A percentile compares a stretch with the other conserved stretches of the same genome.
phyloP scores from a whole-genome alignment of 2,888 invertebrate species.

The Sarcophaga variegata region DNA sequence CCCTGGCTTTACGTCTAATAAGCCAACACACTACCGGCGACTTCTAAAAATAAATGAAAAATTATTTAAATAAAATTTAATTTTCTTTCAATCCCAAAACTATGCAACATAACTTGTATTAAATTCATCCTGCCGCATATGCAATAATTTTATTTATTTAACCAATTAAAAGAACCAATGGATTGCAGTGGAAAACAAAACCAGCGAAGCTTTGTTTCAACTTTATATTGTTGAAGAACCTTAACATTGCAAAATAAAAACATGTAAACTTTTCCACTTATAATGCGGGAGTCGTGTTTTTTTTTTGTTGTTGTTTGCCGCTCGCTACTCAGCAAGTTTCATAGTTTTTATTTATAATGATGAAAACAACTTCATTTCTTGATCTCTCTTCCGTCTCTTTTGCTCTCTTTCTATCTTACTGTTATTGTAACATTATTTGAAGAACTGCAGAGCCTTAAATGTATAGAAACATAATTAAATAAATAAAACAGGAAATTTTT shows the following conservation, averaged over 20 bases:
- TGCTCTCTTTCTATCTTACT: too few species aligned
- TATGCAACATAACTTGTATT: too few species aligned
- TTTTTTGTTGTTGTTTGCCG: constrained; percentile 4
- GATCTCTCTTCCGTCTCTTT: too few species aligned
- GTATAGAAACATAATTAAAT: neutral
- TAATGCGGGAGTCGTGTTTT: neutral
- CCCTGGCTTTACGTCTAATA: too few species aligned
- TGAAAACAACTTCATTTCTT: constrained; percentile 14
- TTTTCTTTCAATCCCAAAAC: too few species aligned
- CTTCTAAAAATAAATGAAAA: too few species aligned
- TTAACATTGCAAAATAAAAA: neutral
- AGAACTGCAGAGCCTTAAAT: constrained; percentile 1
- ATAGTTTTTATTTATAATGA: constrained; percentile 21
- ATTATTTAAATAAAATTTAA: too few species aligned
- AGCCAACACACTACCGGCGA: too few species aligned
- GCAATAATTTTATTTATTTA: constrained; percentile 10
- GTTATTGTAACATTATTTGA: neutral
- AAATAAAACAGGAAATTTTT: too few species aligned
- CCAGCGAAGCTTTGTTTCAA: neutral
- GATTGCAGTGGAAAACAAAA: neutral
- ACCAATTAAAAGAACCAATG: constrained; percentile 24
- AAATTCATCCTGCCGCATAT: too few species aligned
- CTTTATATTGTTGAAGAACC: neutral
- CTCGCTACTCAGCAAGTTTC: neutral
- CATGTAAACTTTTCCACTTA: constrained; percentile 42